These are phyloP conservation scores for Conchocele bisecta DNA, from an alignment of 2,888 invertebrate genomes.

Conservation along the genomic window DNA sequence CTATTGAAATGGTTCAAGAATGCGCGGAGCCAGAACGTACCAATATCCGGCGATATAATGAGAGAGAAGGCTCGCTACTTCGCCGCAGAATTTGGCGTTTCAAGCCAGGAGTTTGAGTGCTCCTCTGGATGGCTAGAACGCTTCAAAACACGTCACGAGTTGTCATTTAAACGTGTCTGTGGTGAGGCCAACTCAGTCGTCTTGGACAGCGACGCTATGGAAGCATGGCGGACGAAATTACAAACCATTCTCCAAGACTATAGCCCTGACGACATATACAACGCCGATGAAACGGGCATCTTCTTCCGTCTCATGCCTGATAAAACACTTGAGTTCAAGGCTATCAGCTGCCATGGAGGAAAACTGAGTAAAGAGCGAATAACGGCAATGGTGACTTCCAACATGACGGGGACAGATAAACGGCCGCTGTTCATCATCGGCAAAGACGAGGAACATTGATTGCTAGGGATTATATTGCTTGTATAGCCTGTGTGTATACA, in stretches of 20 bases:
- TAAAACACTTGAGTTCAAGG: conserved; percentile 5
- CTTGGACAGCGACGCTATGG: background rate
- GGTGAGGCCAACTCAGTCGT: background rate
- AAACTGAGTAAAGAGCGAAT: background rate
- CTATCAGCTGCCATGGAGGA: background rate
- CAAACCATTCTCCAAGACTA: background rate
- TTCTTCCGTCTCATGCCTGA: background rate
- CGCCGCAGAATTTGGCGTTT: background rate
- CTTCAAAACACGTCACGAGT: background rate
- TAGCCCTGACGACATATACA: background rate
- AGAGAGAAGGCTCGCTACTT: background rate
- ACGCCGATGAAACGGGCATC: background rate
- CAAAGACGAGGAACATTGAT: no score
- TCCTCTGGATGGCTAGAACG: conserved; percentile 2
- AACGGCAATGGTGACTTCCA: no score
- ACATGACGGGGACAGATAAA: no score
- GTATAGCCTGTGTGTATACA: no score
- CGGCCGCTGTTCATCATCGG: no score
- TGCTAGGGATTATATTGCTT: no score
- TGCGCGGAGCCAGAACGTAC: background rate
- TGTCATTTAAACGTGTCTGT: background rate
- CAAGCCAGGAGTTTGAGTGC: background rate
- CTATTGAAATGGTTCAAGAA: conserved; percentile 22
- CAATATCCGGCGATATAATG: background rate
- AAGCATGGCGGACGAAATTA: background rate